These are phyloP conservation scores for Drosophila oshimai DNA, from an alignment of 1,140 invertebrate species.

Conservation along the genomic window DNA sequence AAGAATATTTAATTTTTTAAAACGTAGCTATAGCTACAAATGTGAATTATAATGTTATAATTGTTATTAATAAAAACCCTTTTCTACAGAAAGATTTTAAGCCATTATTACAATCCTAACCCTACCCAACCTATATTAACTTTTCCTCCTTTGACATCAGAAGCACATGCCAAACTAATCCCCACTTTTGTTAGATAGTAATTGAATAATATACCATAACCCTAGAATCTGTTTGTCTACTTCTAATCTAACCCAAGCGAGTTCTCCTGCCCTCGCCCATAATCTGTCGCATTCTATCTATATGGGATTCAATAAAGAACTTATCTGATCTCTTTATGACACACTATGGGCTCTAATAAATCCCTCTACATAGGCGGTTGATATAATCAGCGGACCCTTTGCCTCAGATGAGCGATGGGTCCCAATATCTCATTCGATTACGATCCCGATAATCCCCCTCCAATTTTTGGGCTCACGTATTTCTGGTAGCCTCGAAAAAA, in stretches of 20 bases:
- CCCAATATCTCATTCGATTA: slow-evolving; percentile 39
- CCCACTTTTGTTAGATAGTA: slow-evolving; percentile 17
- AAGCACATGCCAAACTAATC: slow-evolving; percentile 21
- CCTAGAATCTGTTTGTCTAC: neutral
- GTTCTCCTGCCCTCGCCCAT: neutral
- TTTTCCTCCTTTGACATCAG: neutral
- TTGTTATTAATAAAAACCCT: no score
- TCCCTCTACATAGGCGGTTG: slow-evolving; percentile 8
- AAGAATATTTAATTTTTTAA: no score
- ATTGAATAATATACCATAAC: slow-evolving; percentile 19
- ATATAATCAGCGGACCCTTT: slow-evolving; percentile 17
- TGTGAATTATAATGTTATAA: no score
- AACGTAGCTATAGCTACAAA: no score
- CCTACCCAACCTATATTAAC: neutral
- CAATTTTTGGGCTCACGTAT: slow-evolving; percentile 15
- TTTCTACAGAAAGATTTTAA: no score
- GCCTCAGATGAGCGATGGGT: slow-evolving; percentile 20
- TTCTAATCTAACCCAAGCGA: slow-evolving; percentile 8
- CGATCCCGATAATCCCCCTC: slow-evolving; percentile 18
- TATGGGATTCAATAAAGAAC: slow-evolving; percentile 15
- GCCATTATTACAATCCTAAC: no score
- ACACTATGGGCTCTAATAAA: slow-evolving; percentile 15
- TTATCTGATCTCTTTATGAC: slow-evolving; percentile 38
- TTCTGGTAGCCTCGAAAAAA: slow-evolving; percentile 33
- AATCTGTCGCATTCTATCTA: slow-evolving; percentile 17